Evolutionary conservation across 2,113 vertebrate species (phyloP).

Genomic region (Cacatua alba): DNA sequence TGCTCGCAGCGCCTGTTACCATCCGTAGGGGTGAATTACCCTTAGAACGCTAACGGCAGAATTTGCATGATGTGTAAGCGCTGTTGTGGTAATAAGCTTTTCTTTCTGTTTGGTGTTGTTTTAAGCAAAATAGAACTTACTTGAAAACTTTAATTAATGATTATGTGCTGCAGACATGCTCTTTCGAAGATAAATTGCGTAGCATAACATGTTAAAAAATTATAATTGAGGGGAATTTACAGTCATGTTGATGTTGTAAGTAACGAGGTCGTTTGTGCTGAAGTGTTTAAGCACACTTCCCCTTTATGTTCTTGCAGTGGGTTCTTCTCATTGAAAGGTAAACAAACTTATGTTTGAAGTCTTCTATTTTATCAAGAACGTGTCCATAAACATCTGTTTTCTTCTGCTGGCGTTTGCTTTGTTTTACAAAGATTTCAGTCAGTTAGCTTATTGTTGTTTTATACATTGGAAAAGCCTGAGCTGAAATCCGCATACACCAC

Average conservation of each 20-base stretch:
- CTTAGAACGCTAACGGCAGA: neutral
- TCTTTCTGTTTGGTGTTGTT: neutral
- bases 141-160: neutral
- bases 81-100: neutral
- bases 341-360: neutral
- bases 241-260: neutral
- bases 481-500: fast-evolving
- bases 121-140: neutral
- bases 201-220: neutral
- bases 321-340: neutral
- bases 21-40: neutral
- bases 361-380: neutral
- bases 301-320: neutral
- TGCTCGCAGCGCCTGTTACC: fast-evolving
- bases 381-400: neutral
- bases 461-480: neutral
- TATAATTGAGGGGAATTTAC: neutral
- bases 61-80: neutral
- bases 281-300: neutral
- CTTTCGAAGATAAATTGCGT: neutral
- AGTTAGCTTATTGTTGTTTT: neutral
- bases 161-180: fast-evolving
- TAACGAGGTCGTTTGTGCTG: neutral
- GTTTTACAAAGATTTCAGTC: neutral
- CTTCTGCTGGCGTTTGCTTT: neutral